Percentiles rank a stretch among this genome's conserved stretches.
Evolutionary conservation across 1,140 invertebrate species (phyloP).

Genomic region (Rhyacophila brunnea): DNA sequence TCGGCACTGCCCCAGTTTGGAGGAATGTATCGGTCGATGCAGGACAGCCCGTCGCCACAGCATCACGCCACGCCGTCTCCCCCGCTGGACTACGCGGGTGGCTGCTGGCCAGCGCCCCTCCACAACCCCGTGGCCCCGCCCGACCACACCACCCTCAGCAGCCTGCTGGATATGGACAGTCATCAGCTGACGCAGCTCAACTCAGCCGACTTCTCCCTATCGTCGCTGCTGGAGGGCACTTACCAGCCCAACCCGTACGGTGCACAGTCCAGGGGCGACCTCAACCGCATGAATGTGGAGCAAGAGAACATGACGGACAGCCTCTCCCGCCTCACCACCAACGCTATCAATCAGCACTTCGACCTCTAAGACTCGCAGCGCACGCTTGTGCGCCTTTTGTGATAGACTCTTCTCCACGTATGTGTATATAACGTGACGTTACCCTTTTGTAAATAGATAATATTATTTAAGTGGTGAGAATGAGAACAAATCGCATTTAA

Average conservation of each 20-base stretch:
- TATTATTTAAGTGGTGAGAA: too few species aligned
- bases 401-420: too few species aligned
- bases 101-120: slow-evolving; percentile 10
- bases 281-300: slow-evolving; percentile 23
- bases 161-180: slow-evolving; percentile 49
- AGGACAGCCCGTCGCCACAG: slow-evolving; percentile 33
- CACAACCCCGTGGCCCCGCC: neutral
- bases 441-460: too few species aligned
- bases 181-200: slow-evolving; percentile 50
- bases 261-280: slow-evolving; percentile 28
- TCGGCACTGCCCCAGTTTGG: slow-evolving; percentile 19
- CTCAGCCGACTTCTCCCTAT: slow-evolving; percentile 42
- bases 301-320: slow-evolving; percentile 52
- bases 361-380: too few species aligned
- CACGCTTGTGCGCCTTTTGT: too few species aligned
- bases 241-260: slow-evolving; percentile 28
- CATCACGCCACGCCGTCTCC: slow-evolving; percentile 21
- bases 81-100: slow-evolving; percentile 13
- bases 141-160: slow-evolving; percentile 18
- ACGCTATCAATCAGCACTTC: slow-evolving; percentile 13
- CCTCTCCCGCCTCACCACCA: slow-evolving; percentile 49
- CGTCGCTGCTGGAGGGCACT: slow-evolving; percentile 25
- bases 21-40: slow-evolving; percentile 23
- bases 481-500: too few species aligned
- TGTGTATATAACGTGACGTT: too few species aligned